Evolutionary conservation across 2,113 vertebrate genomes (phyloP), one percentile per base, ranked within the genome.

Genomic region (Trematocara unimaculatum): DNA sequence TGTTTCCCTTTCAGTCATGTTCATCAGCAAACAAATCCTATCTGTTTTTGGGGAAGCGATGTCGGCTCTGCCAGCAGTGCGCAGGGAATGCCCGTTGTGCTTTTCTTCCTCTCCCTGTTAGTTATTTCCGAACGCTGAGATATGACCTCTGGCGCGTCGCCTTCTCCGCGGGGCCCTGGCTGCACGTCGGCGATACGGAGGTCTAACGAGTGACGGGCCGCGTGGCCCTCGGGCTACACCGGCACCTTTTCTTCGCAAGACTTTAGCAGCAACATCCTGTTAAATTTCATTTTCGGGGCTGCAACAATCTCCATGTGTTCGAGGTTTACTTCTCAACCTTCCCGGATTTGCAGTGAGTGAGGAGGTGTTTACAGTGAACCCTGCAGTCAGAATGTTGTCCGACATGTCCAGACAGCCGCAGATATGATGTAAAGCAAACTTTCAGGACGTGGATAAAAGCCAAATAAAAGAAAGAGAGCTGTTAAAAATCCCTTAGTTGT

Each of bases 21-120:
- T 90, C 91, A 93, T 90, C 92, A 87, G 89, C 82, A 92, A 95
- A 94, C 90, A 92, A 88, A 85, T 93, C 90, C 84, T 93, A 91
- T 93, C 89, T 93, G 64, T 84, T 88, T 4, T 23, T 53, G 40
- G 79, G 87, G 85, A 92, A 86, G 83, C 74, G 77, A 82, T 91
- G 89, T 83, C 91, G 80, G 47, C 53, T 88, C 81, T 91, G 93
- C 83, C 81, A 79, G 89, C 12, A 0, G 87, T 47, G 81, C 38
- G 26, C 67, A 9, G 81, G 70, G 85, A 90, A 87, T 18, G 85
- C 31, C 60, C 74, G 85, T 87, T 81, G 64, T 91, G 92, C 92
- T 95, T 80, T 91, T 93, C 80, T 93, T 91, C 89, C 87, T 81
- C 84, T 89, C 72, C 86, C 78, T 84, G 85, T 83, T 90, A 53